These are phyloP conservation scores for Sylvilagus bachmani DNA, from an alignment of 2,113 vertebrate genomes.

Conservation along the genomic window DNA sequence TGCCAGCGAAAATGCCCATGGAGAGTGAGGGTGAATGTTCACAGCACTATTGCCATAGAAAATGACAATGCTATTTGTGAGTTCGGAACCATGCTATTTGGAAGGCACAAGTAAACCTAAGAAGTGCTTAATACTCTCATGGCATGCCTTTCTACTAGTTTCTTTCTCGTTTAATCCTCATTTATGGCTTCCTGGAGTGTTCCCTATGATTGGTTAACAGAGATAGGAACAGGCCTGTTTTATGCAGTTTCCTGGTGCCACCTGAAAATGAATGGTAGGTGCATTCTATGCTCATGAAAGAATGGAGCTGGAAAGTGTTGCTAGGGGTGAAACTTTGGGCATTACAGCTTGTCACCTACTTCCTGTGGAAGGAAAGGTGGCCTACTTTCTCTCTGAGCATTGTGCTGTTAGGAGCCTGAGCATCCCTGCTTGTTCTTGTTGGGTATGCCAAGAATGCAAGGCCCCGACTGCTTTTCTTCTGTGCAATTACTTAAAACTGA, in stretches of 20 bases:
- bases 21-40: background rate
- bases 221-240: background rate
- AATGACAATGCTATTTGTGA: background rate
- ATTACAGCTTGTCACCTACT: background rate
- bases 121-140: background rate
- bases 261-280: background rate
- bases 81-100: background rate
- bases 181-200: conserved; percentile 39
- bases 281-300: conserved; percentile 10
- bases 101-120: conserved; percentile 25
- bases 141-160: background rate
- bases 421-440: background rate
- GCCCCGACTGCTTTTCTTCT: background rate
- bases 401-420: background rate
- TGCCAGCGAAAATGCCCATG: conserved; percentile 2
- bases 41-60: background rate
- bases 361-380: background rate
- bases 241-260: conserved; percentile 10
- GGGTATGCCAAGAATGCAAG: conserved; percentile 32
- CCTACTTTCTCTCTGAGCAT: conserved; percentile 20
- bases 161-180: conserved; percentile 28
- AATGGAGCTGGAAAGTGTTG: background rate
- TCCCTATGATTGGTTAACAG: conserved; percentile 8
- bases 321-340: conserved; percentile 14
- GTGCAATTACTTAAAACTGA: background rate